phyloP scores from a whole-genome alignment of 2,797 vertebrate genomes.

The Crypturellus tataupa region DNA sequence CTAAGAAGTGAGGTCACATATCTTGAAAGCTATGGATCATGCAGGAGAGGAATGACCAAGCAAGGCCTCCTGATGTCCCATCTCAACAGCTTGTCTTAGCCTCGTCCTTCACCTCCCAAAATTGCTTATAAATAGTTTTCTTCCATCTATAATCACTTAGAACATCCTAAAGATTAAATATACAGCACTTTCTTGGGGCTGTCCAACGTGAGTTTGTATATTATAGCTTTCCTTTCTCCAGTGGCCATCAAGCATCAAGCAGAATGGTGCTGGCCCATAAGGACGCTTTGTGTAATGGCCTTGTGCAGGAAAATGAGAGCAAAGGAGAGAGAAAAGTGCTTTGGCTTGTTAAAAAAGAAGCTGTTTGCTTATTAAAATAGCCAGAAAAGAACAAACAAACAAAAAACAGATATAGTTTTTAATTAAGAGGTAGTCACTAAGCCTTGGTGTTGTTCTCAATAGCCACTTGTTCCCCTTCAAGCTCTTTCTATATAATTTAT shows the following conservation, averaged over 20 bases:
- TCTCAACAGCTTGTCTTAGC: neutral
- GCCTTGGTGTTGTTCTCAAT: neutral
- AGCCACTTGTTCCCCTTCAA: neutral
- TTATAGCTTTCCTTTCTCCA: neutral
- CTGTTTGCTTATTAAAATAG: neutral
- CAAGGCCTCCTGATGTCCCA: neutral
- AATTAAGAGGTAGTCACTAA: neutral
- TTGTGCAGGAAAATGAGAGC: neutral
- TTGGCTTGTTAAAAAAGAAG: neutral
- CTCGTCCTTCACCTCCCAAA: neutral
- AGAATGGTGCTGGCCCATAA: neutral
- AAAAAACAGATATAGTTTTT: neutral
- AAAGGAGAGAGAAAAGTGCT: neutral
- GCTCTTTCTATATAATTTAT: neutral
- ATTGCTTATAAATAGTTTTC: neutral
- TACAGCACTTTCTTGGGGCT: neutral
- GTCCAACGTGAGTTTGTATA: rapidly evolving
- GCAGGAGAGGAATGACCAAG: neutral
- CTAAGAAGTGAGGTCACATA: neutral
- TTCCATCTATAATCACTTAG: neutral
- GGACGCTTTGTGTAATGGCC: neutral
- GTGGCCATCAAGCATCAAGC: neutral
- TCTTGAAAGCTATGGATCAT: neutral
- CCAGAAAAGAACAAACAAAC: neutral
- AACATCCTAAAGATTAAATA: neutral